phyloP scores from a whole-genome alignment of 2,113 vertebrate genomes.

The Peromyscus californicus region DNA sequence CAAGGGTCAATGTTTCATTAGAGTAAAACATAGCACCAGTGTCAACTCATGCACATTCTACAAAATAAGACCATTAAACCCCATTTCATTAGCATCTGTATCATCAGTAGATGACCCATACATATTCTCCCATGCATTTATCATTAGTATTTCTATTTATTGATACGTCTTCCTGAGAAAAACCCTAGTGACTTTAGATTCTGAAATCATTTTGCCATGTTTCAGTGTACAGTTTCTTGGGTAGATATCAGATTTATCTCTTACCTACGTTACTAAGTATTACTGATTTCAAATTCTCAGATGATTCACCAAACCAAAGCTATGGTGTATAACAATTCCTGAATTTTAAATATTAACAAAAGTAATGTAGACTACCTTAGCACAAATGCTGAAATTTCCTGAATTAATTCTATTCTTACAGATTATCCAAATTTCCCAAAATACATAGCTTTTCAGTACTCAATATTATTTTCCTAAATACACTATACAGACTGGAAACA shows the following conservation, averaged over 20 bases:
- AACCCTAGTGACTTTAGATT: neutral
- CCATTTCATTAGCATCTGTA: neutral
- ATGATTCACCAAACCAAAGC: neutral
- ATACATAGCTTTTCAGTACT: neutral
- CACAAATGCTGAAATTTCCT: neutral
- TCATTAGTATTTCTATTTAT: neutral
- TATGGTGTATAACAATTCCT: neutral
- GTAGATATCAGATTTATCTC: neutral
- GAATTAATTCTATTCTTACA: neutral
- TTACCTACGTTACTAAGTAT: neutral
- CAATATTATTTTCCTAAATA: neutral
- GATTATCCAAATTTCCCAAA: neutral
- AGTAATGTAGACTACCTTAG: neutral
- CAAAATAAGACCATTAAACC: neutral
- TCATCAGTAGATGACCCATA: neutral
- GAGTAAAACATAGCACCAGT: neutral
- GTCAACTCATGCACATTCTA: neutral
- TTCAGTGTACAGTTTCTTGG: neutral
- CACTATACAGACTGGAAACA: neutral
- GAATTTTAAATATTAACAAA: neutral
- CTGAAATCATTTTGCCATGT: neutral
- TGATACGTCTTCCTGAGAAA: neutral
- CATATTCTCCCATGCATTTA: neutral
- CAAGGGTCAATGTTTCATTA: constrained; percentile 24
- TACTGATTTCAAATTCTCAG: neutral